These are phyloP conservation scores for Caenorhabditis imperialis DNA, from an alignment of 2,888 invertebrate genomes.

Conservation along the genomic window DNA sequence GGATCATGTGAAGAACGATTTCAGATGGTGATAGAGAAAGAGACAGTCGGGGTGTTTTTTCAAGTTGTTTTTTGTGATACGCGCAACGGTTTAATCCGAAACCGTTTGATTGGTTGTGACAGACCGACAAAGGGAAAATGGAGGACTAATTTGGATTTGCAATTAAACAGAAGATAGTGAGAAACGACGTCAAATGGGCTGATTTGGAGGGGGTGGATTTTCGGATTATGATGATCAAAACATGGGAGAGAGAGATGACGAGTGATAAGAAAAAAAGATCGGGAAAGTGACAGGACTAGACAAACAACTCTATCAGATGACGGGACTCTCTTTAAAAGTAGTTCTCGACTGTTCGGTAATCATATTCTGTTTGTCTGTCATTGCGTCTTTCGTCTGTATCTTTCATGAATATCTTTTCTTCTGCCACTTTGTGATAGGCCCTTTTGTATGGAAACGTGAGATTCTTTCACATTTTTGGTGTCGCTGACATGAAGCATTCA, in stretches of 20 bases:
- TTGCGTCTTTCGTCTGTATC: no score
- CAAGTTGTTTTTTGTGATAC: constrained; percentile 10
- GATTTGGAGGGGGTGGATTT: constrained; percentile 26
- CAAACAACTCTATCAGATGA: no score
- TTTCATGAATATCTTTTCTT: no score
- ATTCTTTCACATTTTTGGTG: no score
- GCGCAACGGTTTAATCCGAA: constrained; percentile 4
- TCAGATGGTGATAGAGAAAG: background rate
- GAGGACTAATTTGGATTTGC: constrained; percentile 25
- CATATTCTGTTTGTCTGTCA: no score
- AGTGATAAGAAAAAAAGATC: constrained; percentile 14
- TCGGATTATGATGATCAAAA: constrained; percentile 18
- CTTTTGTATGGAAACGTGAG: no score
- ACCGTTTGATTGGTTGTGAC: constrained; percentile 31
- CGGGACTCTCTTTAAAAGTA: background rate
- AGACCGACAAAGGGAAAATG: constrained; percentile 26
- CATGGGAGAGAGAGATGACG: constrained; percentile 3
- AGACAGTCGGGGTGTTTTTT: background rate
- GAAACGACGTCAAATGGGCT: constrained; percentile 15
- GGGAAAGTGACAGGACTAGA: background rate
- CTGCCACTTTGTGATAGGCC: no score
- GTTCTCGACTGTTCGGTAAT: no score
- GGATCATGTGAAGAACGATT: constrained; percentile 43
- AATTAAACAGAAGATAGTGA: constrained; percentile 20
- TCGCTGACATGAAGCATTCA: no score